A percentile compares a stretch with the other conserved stretches of the same genome.
Conservation (phyloP, 2,888 invertebrate genomes). For the Amphipyra berbera region DNA sequence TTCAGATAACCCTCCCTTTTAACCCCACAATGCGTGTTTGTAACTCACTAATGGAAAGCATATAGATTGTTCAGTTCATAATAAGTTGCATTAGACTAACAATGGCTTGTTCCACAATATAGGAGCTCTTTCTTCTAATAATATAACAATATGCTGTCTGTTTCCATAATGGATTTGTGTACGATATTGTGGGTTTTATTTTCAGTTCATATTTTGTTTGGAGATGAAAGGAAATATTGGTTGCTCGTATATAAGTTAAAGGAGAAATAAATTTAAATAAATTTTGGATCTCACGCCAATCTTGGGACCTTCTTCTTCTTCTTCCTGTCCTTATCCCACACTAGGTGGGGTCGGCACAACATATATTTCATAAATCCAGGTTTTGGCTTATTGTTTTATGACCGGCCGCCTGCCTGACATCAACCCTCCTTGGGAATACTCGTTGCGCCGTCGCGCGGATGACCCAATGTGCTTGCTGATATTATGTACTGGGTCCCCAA, state of each 20-base stretch:
- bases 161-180: slow-evolving; percentile 25
- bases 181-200: slow-evolving; percentile 7
- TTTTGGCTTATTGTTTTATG: no score
- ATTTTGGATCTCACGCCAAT: no score
- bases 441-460: no score
- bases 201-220: slow-evolving; percentile 16
- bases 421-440: no score
- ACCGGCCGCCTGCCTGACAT: no score
- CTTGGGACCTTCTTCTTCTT: no score
- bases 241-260: not conserved
- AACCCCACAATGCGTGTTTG: slow-evolving; percentile 35
- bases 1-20: slow-evolving; percentile 13
- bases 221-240: not conserved
- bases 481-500: no score
- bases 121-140: slow-evolving; percentile 49
- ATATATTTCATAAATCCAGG: no score
- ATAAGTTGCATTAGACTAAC: slow-evolving; percentile 71
- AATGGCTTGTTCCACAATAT: slow-evolving; percentile 54
- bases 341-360: no score
- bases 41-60: slow-evolving; percentile 55
- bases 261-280: not conserved
- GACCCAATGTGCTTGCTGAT: no score
- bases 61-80: slow-evolving; percentile 63
- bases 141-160: slow-evolving; percentile 47
- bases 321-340: no score